Evolutionary conservation across 2,797 vertebrate genomes (phyloP), one percentile per base, ranked within the genome.

Genomic region (Eurystomus glaucurus): DNA sequence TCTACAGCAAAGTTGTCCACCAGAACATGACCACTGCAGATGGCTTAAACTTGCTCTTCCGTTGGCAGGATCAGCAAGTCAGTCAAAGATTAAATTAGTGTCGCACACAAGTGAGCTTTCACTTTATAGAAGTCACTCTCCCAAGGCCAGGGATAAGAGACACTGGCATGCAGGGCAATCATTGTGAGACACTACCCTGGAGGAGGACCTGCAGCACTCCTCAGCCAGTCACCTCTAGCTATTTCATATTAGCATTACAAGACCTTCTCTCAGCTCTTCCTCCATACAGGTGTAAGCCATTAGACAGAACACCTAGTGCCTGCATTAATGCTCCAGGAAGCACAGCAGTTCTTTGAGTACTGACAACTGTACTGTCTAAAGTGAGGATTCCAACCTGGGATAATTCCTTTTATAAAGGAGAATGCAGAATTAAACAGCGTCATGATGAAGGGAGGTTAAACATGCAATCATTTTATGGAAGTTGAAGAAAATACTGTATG

Each of bases 371-470:
- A 14, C 10, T 46, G 13, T 28, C 18, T 52, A 61, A 71, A 75
- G 6, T n/a, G 23, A 69, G 12, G 21, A 39, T 57, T 91, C 54
- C 69, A 19, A 31, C 6, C 16, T 33, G 2, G 2, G 4, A 70
- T 12, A 80, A 91, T 51, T 51, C 4, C 57, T 68, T 45, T 45
- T 22, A 23, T 48, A 41, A 46, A 80, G 22, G 60, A 39, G 31
- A 92, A 65, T 0, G 5, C 3, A 81, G 45, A 84, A 81, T 66
- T 55, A 51, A 46, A 76, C 2, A 39, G 10, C 15, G 4, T 66
- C 17, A 26, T 25, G 4, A 55, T 33, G 18, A 68, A 1, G 0
- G 17, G 1, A 31, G 3, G 19, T 46, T 61, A 79, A 62, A 31
- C 2, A 22, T 26, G 11, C 1, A 35, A 50, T 45, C 1, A 7